These are phyloP conservation scores for Agrochola litura DNA, from an alignment of 2,888 invertebrate genomes.

Conservation along the genomic window DNA sequence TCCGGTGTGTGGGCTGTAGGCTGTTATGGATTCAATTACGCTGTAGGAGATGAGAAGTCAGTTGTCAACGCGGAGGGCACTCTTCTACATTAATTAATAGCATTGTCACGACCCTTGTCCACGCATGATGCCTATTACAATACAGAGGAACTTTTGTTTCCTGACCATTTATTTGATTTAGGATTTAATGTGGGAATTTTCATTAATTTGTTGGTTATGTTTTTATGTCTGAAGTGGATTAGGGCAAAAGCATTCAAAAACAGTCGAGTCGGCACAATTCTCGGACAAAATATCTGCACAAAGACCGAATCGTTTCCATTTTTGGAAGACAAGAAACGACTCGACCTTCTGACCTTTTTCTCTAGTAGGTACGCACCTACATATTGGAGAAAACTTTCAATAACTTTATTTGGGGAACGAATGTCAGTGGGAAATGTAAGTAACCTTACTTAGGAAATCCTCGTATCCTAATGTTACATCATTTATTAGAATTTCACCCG, in stretches of 20 bases:
- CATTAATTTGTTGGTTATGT: not conserved
- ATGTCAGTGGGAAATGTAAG: slow-evolving; percentile 4
- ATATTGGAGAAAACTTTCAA: slow-evolving; percentile 21
- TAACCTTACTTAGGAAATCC: not conserved
- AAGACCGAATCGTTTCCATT: not conserved
- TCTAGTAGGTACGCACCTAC: not conserved
- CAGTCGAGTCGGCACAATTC: not conserved
- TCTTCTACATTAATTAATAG: slow-evolving; percentile 60
- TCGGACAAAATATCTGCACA: not conserved
- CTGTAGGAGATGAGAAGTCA: slow-evolving; percentile 42
- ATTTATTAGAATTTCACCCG: slow-evolving; percentile 11
- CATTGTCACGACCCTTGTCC: slow-evolving; percentile 56
- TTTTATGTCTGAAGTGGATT: slow-evolving; percentile 2
- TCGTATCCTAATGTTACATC: not conserved
- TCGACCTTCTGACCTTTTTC: not conserved
- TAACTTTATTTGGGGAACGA: slow-evolving; percentile 5
- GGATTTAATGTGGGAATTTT: slow-evolving; percentile 30
- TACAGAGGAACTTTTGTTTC: slow-evolving; percentile 36
- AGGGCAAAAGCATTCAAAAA: not conserved
- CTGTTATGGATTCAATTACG: slow-evolving; percentile 59
- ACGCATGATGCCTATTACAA: slow-evolving; percentile 32
- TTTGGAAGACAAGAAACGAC: not conserved
- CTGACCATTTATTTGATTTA: slow-evolving; percentile 34
- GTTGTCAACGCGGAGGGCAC: slow-evolving; percentile 43
- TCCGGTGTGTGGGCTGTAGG: slow-evolving; percentile 15